Evolutionary conservation across 2,888 invertebrate genomes (phyloP).

Genomic region (Dryocosmus kuriphilus): DNA sequence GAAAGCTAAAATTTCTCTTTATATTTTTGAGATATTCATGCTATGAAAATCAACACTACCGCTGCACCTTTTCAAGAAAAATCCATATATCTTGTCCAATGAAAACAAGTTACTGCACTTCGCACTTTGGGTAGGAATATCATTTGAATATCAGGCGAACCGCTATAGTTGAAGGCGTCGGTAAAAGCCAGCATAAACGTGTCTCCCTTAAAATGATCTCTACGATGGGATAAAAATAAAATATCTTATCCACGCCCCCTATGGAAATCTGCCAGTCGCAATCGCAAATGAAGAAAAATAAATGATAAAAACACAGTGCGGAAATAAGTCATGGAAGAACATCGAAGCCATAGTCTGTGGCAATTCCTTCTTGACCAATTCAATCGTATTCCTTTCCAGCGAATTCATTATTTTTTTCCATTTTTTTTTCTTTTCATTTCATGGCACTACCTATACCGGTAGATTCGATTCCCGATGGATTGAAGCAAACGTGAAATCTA

Average conservation of each 20-base stretch:
- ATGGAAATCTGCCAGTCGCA: no score
- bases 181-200: background rate
- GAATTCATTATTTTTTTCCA: slow-evolving; percentile 20
- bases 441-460: background rate
- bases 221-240: background rate
- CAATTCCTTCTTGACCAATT: slow-evolving; percentile 27
- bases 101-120: slow-evolving; percentile 15
- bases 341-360: slow-evolving; percentile 4
- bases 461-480: slow-evolving; percentile 21
- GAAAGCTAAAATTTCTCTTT: background rate
- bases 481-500: slow-evolving; percentile 22
- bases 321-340: slow-evolving; percentile 27
- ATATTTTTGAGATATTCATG: slow-evolving; percentile 4
- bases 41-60: background rate
- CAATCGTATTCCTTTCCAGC: slow-evolving; percentile 20
- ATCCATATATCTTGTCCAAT: slow-evolving; percentile 24
- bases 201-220: slow-evolving; percentile 2
- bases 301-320: background rate
- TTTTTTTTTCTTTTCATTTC: background rate
- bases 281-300: slow-evolving; percentile 1
- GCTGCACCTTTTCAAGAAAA: slow-evolving; percentile 8
- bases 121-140: background rate
- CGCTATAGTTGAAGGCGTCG: background rate
- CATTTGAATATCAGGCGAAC: background rate
- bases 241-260: no score